A percentile compares a stretch with the other conserved stretches of the same genome.
phyloP scores from a whole-genome alignment of 2,113 vertebrate species.

The Hippocampus comes region DNA sequence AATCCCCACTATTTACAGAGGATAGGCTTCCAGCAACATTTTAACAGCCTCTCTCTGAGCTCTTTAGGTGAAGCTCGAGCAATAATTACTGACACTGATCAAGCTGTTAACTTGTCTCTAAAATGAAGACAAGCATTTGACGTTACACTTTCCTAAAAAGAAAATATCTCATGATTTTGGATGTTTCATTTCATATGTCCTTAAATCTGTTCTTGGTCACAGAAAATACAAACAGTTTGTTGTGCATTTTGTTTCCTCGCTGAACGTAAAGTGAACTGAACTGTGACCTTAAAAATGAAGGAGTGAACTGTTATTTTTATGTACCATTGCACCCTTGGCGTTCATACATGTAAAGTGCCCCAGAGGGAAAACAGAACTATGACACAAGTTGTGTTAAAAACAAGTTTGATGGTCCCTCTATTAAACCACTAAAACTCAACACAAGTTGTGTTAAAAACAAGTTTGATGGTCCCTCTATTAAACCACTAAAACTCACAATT shows the following conservation, averaged over 20 bases:
- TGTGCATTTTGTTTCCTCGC: neutral
- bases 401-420: neutral
- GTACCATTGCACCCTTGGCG: neutral
- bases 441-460: neutral
- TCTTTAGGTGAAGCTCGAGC: too few relatives aligned
- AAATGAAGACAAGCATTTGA: too few relatives aligned
- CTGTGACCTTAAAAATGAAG: neutral
- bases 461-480: neutral
- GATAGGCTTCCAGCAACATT: too few relatives aligned
- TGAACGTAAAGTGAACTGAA: neutral
- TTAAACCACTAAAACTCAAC: neutral
- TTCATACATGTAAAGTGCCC: neutral
- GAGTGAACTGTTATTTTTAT: neutral
- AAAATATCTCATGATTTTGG: neutral
- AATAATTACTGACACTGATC: too few relatives aligned
- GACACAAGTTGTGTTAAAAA: neutral
- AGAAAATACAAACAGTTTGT: neutral
- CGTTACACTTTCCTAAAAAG: too few relatives aligned
- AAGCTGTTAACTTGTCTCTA: too few relatives aligned
- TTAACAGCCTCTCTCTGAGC: too few relatives aligned
- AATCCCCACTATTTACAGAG: too few relatives aligned
- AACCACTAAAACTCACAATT: neutral
- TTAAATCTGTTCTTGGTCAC: neutral
- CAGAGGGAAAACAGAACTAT: neutral
- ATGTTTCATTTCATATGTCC: neutral